Percentiles rank a stretch among this genome's conserved stretches.
These are phyloP conservation scores for Stegastes partitus DNA, from an alignment of 2,113 vertebrate species.

Conservation along the genomic window DNA sequence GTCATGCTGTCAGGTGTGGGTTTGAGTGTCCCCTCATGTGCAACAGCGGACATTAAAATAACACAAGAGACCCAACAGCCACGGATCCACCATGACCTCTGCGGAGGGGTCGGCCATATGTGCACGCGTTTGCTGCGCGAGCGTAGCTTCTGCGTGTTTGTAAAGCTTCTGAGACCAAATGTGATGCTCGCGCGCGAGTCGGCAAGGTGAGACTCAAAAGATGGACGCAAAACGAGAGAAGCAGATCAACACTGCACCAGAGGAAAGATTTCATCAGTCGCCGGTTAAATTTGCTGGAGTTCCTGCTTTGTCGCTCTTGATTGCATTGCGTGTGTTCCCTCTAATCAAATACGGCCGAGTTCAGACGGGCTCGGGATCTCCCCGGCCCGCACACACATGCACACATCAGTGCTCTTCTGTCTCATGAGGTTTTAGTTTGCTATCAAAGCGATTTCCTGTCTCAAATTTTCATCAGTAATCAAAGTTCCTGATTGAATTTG, in stretches of 20 bases:
- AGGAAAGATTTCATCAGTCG: slow-evolving; percentile 51
- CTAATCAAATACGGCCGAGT: slow-evolving; percentile 74
- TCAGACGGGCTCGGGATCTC: slow-evolving; percentile 50
- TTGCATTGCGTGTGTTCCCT: slow-evolving; percentile 56
- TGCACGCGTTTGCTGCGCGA: background rate
- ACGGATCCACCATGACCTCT: slow-evolving; percentile 66
- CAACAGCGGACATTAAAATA: slow-evolving; percentile 75
- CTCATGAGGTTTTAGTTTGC: slow-evolving; percentile 81
- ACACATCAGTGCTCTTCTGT: slow-evolving; percentile 62
- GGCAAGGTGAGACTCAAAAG: background rate
- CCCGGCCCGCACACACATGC: slow-evolving; percentile 21
- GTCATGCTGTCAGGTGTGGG: slow-evolving; percentile 76
- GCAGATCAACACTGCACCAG: slow-evolving; percentile 45
- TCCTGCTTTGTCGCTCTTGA: slow-evolving; percentile 62
- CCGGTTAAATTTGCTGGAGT: slow-evolving; percentile 47
- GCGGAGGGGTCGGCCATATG: slow-evolving; percentile 50
- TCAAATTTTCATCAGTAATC: slow-evolving; percentile 85
- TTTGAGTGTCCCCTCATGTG: slow-evolving; percentile 70
- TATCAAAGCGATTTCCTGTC: slow-evolving; percentile 85
- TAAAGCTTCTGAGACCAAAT: slow-evolving; percentile 20
- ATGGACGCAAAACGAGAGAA: slow-evolving; percentile 6
- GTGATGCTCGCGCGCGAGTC: background rate
- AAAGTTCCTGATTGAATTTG: slow-evolving; percentile 86
- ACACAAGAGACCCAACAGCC: slow-evolving; percentile 68
- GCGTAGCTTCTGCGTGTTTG: slow-evolving; percentile 8